Base-by-base conservation (phyloP, 2,797 vertebrate genomes). In the Amniataba percoides region DNA sequence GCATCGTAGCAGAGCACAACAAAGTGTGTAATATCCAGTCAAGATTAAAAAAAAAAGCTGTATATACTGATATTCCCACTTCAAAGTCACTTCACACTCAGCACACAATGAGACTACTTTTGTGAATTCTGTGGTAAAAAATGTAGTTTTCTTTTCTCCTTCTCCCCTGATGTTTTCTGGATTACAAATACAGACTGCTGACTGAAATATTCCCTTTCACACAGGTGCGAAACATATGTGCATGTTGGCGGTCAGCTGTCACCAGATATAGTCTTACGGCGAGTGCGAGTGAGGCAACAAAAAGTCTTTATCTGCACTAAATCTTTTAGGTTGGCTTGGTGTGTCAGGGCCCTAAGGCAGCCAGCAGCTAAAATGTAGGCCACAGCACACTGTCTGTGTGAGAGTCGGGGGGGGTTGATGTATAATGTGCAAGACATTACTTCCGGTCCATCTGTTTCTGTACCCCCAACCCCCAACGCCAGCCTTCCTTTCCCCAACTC, bases 331-430 rank as follows among this genome's bases (percentile, higher is more conserved):
- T 58, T 48, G 39, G 75, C 27, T 78, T 74, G 82, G 63, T 82
- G 89, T 77, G 83, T 87, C 82, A 71, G 68, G 71, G 73, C 81
- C 74, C 49, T 23, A 25, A 67, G 77, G 85, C 86, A 71, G 76
- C 51, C 42, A 16, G 71, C 71, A 83, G 80, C 14, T 77, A 49
- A 68, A 89, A 94, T 91, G 79, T 93, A 92, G 93, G 93, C 69
- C 93, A 92, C 65, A 79, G 78, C 63, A 51, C 68, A 36, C 81
- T 66, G 77, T 67, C 71, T 77, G 72, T 23, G 51, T n/a, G 68
- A 45, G 52, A 25, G 55, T 27, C 4, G 55, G 80, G 40, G 40
- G 45, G 84, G 65, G 77, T 55, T 75, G 61, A 48, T 7, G 52
- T 27, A 51, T 58, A 69, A 69, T 79, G 77, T 81, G 27, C 78